A percentile compares a stretch with the other conserved stretches of the same genome.
Conservation (phyloP, 1,140 invertebrate genomes). For the Pachypeltis micranthus region DNA sequence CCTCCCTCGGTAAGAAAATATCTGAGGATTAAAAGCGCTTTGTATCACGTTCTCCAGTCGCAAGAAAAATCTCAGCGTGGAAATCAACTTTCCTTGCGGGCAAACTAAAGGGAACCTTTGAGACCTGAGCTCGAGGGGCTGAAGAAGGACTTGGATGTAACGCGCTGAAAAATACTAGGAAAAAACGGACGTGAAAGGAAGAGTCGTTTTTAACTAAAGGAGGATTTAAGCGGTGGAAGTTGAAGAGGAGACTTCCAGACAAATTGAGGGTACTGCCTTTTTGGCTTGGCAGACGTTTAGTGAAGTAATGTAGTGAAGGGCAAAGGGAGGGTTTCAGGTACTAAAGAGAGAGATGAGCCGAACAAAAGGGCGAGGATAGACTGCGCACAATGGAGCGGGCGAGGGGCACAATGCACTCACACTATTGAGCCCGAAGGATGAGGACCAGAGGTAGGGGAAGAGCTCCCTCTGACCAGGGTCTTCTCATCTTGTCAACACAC, state of each 20-base stretch:
- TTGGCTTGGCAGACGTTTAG: slow-evolving; percentile 9
- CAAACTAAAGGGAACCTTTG: neutral
- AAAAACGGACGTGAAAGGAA: neutral
- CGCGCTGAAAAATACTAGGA: neutral
- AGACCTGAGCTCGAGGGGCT: neutral
- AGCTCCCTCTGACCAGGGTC: neutral
- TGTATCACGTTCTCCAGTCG: neutral
- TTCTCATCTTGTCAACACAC: slow-evolving; percentile 8
- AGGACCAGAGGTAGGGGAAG: no score
- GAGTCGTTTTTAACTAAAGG: slow-evolving; percentile 4
- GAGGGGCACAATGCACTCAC: neutral
- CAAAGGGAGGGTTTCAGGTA: neutral
- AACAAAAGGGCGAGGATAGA: neutral
- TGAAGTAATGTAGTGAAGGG: neutral
- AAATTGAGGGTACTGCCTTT: slow-evolving; percentile 4
- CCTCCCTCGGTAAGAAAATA: neutral
- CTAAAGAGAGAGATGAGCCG: neutral
- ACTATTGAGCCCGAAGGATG: no score
- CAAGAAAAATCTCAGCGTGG: neutral
- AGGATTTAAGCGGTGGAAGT: slow-evolving; percentile 9
- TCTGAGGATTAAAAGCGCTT: neutral
- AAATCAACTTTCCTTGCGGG: neutral
- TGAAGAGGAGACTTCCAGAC: neutral
- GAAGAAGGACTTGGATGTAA: neutral
- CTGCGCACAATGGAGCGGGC: neutral